These are phyloP conservation scores for Oscheius sp. DNA, from an alignment of 2,888 invertebrate species.

Conservation along the genomic window DNA sequence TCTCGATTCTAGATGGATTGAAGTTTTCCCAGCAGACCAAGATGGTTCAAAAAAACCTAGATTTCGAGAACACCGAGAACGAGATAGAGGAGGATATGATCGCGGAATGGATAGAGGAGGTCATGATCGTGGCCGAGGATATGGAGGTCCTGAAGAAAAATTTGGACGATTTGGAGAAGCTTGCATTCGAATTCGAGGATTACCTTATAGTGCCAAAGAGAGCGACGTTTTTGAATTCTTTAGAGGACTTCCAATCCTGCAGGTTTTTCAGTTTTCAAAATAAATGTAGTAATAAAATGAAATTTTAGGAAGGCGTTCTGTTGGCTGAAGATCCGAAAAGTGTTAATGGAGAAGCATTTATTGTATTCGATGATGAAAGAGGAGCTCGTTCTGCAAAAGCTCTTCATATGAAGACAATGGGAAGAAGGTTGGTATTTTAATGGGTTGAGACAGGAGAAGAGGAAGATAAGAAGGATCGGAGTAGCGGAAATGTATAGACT, in stretches of 20 bases:
- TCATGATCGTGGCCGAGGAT: background rate
- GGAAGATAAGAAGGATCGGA: too few species aligned
- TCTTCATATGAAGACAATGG: constrained; percentile 48
- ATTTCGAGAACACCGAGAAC: too few species aligned
- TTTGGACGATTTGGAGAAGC: constrained; percentile 29
- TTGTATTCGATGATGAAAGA: constrained; percentile 40
- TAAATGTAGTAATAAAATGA: too few species aligned
- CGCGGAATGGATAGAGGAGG: background rate
- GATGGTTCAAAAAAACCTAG: constrained; percentile 16
- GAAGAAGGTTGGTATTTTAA: too few species aligned
- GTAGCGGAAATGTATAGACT: background rate
- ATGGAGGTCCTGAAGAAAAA: constrained; percentile 1
- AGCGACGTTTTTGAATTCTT: constrained; percentile 48
- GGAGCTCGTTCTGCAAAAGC: constrained; percentile 39
- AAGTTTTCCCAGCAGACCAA: constrained; percentile 39
- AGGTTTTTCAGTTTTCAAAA: constrained; percentile 26
- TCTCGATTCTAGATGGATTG: constrained; percentile 44
- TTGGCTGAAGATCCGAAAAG: constrained; percentile 38
- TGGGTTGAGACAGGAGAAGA: too few species aligned
- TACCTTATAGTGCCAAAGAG: constrained; percentile 39
- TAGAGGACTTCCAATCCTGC: constrained; percentile 39
- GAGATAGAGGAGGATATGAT: background rate
- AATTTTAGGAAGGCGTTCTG: constrained; percentile 43
- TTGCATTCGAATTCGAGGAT: constrained; percentile 44
- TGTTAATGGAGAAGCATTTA: constrained; percentile 40